Percentiles rank a stretch among this genome's conserved stretches.
Conservation (phyloP, 2,888 invertebrate genomes). For the Pristionchus mayeri region DNA sequence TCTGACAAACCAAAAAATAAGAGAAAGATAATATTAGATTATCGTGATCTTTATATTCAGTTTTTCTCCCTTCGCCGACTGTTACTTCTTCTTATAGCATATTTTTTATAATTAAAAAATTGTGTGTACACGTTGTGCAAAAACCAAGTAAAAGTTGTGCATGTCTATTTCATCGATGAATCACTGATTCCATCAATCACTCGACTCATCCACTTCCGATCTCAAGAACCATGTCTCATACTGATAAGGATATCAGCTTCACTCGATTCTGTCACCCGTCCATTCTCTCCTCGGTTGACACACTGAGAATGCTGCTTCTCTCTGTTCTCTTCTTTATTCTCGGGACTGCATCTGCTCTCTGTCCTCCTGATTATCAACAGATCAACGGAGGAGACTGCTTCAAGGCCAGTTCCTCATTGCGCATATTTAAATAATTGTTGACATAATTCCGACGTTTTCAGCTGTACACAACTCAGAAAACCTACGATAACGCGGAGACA, state of each 20-base stretch:
- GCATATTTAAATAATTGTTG: too few relatives aligned
- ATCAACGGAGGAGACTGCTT: slow-evolving; percentile 35
- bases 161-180: too few relatives aligned
- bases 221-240: background rate
- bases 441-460: too few relatives aligned
- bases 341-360: background rate
- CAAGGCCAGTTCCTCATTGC: background rate
- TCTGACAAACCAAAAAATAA: too few relatives aligned
- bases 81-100: too few relatives aligned
- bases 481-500: background rate
- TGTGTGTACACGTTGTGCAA: too few relatives aligned
- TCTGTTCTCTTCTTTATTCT: background rate
- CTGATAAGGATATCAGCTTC: slow-evolving; percentile 12
- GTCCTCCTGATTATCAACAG: slow-evolving; percentile 25
- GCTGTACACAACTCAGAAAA: background rate
- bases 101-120: too few relatives aligned
- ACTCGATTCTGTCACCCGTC: background rate
- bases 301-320: background rate
- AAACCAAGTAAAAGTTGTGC: too few relatives aligned
- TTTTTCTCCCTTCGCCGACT: too few relatives aligned
- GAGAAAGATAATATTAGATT: too few relatives aligned
- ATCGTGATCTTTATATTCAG: too few relatives aligned
- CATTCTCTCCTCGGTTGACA: background rate
- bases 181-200: too few relatives aligned
- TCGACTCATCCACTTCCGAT: background rate